Evolutionary conservation across 2,797 vertebrate species (phyloP).

Genomic region (Atherinosoma microstoma): DNA sequence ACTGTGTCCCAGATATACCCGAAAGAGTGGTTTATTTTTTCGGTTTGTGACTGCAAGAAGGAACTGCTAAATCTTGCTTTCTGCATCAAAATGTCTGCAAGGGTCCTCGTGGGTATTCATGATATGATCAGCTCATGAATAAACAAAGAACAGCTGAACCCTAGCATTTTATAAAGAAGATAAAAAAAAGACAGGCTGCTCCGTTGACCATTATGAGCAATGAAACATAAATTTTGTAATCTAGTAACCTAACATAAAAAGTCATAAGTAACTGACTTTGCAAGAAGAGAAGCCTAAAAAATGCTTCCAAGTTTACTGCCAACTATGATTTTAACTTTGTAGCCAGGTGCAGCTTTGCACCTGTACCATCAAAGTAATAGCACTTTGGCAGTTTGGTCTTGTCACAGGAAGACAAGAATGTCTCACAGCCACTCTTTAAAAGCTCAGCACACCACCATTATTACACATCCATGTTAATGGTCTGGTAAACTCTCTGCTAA

Average conservation of each 20-base stretch:
- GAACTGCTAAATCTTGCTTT: background rate
- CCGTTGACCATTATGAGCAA: background rate
- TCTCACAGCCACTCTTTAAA: constrained; percentile 25
- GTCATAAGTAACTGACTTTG: background rate
- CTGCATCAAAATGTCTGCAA: background rate
- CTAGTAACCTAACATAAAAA: background rate
- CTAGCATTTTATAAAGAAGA: no score
- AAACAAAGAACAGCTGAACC: no score
- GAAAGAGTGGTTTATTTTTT: background rate
- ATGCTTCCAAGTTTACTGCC: constrained; percentile 6
- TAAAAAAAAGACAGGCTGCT: no score
- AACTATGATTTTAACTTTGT: constrained; percentile 26
- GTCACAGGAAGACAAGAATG: constrained; percentile 48
- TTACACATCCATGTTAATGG: constrained; percentile 43
- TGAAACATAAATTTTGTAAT: background rate
- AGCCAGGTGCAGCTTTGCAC: constrained; percentile 32
- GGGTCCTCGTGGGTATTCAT: background rate
- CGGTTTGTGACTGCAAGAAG: background rate
- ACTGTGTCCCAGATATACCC: no score
- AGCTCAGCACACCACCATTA: constrained; percentile 41
- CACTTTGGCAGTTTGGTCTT: constrained; percentile 25
- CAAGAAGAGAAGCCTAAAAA: background rate
- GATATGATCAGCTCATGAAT: background rate
- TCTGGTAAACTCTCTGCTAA: constrained; percentile 11
- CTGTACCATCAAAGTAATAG: constrained; percentile 13